Evolutionary conservation across 2,113 vertebrate species (phyloP).

Genomic region (Lethenteron camtschaticum): DNA sequence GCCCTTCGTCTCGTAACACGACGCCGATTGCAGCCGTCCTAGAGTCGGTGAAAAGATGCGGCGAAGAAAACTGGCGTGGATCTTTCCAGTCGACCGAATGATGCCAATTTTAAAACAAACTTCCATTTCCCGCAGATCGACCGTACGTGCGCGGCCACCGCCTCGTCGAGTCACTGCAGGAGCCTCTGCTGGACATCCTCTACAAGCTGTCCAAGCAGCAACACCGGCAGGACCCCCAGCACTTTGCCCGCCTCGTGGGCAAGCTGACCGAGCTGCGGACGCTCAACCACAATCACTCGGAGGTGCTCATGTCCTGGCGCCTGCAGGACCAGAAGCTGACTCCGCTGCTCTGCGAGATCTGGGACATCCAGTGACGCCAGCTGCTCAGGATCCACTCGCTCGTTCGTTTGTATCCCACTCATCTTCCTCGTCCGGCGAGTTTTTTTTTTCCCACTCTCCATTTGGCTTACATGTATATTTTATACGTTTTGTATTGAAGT

Average conservation of each 20-base stretch:
- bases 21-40: no score
- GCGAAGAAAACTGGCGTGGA: no score
- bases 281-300: constrained; percentile 72
- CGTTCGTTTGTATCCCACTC: no score
- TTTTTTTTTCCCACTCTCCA: constrained; percentile 9
- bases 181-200: constrained; percentile 54
- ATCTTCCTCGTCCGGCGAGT: background rate
- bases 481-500: background rate
- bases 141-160: constrained; percentile 65
- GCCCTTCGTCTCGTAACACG: no score
- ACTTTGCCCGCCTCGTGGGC: constrained; percentile 78
- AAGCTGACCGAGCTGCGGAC: constrained; percentile 75
- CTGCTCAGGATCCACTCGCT: no score
- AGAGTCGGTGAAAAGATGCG: no score
- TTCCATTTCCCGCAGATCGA: constrained; percentile 30
- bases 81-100: no score
- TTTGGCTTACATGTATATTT: background rate
- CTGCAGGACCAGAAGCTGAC: constrained; percentile 84
- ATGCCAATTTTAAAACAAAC: no score
- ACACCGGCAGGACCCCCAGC: constrained; percentile 59
- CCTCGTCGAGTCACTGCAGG: constrained; percentile 73
- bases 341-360: constrained; percentile 89
- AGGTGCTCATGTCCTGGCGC: constrained; percentile 88
- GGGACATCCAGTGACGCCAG: constrained; percentile 61
- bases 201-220: constrained; percentile 58